Conservation (phyloP, 2,113 vertebrate species). For the Scomber scombrus region DNA sequence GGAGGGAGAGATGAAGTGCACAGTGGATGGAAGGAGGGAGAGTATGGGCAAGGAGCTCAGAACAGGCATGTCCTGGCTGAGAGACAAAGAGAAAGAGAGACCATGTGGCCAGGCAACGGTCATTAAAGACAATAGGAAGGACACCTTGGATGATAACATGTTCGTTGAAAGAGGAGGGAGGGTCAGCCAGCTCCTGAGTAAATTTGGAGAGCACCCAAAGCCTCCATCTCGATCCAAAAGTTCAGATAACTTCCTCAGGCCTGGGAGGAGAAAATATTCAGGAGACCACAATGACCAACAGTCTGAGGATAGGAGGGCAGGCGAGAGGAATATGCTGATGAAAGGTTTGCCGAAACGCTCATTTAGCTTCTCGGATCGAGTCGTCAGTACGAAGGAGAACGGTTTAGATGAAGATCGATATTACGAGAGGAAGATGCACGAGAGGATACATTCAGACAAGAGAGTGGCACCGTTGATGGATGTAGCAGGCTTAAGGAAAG, state of each 20-base stretch:
- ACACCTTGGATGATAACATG: constrained; percentile 56
- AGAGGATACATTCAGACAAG: constrained; percentile 67
- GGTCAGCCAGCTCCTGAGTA: constrained; percentile 86
- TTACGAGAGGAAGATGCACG: constrained; percentile 35
- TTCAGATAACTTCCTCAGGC: constrained; percentile 80
- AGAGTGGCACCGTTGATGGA: constrained; percentile 11
- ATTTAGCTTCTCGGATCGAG: constrained; percentile 80
- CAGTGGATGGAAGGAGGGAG: constrained; percentile 49
- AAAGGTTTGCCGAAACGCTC: constrained; percentile 78
- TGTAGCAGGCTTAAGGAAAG: constrained; percentile 21
- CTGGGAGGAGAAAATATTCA: constrained; percentile 59
- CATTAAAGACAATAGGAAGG: constrained; percentile 59
- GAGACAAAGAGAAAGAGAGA: constrained; percentile 67
- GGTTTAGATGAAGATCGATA: constrained; percentile 26
- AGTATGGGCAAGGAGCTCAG: constrained; percentile 52
- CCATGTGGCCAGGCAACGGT: constrained; percentile 59
- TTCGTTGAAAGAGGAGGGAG: constrained; percentile 74
- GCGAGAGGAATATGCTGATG: not conserved
- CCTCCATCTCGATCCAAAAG: constrained; percentile 84
- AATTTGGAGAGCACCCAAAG: constrained; percentile 82
- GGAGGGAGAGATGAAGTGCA: constrained; percentile 50
- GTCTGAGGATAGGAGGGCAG: constrained; percentile 11
- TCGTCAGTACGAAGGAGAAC: constrained; percentile 65
- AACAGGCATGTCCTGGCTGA: constrained; percentile 60
- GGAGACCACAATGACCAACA: constrained; percentile 56